A percentile compares a stretch with the other conserved stretches of the same genome.
Conservation (phyloP, 2,113 vertebrate species). For the Geococcyx californianus region DNA sequence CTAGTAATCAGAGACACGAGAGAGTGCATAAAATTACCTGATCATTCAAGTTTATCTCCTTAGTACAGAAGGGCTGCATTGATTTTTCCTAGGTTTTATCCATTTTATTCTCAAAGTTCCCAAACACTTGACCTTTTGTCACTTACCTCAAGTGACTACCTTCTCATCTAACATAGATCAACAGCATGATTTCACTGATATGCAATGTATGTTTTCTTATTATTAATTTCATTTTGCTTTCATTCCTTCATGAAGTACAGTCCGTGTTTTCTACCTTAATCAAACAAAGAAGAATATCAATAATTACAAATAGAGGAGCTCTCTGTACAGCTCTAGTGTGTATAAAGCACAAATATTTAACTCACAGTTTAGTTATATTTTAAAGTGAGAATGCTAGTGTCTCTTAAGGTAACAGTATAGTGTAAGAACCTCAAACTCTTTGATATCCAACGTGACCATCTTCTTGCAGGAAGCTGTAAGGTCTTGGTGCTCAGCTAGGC, state of each 20-base stretch:
- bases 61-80: background rate
- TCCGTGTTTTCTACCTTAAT: slow-evolving; percentile 3
- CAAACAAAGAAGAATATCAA: background rate
- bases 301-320: background rate
- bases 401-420: background rate
- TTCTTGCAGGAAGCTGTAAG: background rate
- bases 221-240: slow-evolving; percentile 18
- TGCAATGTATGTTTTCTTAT: background rate
- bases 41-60: background rate
- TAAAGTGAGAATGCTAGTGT: background rate
- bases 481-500: background rate
- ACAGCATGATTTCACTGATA: background rate
- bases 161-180: background rate
- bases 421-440: background rate
- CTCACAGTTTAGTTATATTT: background rate
- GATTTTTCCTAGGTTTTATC: slow-evolving; percentile 20
- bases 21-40: background rate
- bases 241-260: background rate
- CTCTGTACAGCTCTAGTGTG: background rate
- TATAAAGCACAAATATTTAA: background rate
- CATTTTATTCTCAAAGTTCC: background rate
- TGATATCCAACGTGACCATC: background rate
- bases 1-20: background rate
- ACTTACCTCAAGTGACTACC: background rate
- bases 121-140: background rate